Evolutionary conservation across 2,113 vertebrate genomes (phyloP).

Genomic region (Xyliphius kryptos): DNA sequence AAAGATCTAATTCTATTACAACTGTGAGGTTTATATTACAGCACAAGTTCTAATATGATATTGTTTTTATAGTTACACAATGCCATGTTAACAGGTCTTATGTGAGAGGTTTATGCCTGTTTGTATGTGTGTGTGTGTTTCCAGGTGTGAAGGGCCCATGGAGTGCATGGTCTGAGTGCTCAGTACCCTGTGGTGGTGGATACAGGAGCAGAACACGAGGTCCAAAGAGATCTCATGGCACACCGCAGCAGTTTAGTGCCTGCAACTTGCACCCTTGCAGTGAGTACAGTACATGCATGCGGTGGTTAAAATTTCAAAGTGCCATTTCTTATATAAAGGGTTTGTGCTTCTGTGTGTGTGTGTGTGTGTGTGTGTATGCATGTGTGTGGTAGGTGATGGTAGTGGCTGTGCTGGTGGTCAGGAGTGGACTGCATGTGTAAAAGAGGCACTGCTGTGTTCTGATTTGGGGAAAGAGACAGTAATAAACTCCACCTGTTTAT

Average conservation of each 20-base stretch:
- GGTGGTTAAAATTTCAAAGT: no score
- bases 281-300: slow-evolving; percentile 47
- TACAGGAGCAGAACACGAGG: slow-evolving; percentile 71
- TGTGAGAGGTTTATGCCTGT: no score
- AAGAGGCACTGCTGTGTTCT: slow-evolving; percentile 63
- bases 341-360: no score
- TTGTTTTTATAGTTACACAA: no score
- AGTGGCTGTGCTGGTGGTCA: slow-evolving; percentile 63
- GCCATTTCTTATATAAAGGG: neutral
- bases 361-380: neutral
- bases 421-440: slow-evolving; percentile 67
- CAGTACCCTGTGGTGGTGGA: slow-evolving; percentile 76
- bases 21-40: no score
- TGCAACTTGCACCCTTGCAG: slow-evolving; percentile 78
- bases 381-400: slow-evolving; percentile 21
- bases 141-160: slow-evolving; percentile 62
- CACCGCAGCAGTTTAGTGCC: slow-evolving; percentile 71
- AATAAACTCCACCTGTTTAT: slow-evolving; percentile 56
- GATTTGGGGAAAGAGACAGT: slow-evolving; percentile 54
- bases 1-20: no score
- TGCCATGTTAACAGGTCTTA: no score
- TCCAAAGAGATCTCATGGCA: slow-evolving; percentile 49
- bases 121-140: no score
- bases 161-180: slow-evolving; percentile 75
- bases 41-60: no score